A percentile compares a stretch with the other conserved stretches of the same genome.
Conservation (phyloP, 1,140 invertebrate genomes). For the Drosophila tristis region DNA sequence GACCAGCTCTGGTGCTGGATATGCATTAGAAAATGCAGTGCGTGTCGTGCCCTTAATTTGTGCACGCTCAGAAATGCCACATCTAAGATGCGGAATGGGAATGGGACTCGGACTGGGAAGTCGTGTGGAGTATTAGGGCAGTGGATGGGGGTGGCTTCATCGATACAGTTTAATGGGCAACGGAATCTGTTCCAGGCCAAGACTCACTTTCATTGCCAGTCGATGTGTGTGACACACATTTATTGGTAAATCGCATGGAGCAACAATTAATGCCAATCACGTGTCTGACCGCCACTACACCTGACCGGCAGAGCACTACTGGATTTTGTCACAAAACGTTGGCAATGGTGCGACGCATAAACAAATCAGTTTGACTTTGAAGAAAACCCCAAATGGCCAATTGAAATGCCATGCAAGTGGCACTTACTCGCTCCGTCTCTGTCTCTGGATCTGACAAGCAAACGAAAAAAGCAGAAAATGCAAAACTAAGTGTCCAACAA, state of each 20-base stretch:
- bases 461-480: constrained; percentile 27
- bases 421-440: constrained; percentile 15
- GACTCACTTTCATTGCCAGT: constrained; percentile 71
- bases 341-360: constrained; percentile 41
- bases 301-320: constrained; percentile 52
- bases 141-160: too few relatives aligned
- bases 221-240: constrained; percentile 65
- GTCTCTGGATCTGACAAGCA: too few relatives aligned
- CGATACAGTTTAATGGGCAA: not conserved
- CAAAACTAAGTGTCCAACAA: constrained; percentile 48
- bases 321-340: constrained; percentile 76
- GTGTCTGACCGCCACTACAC: constrained; percentile 64
- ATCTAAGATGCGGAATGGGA: constrained; percentile 19
- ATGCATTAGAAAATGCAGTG: constrained; percentile 29
- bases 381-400: constrained; percentile 68
- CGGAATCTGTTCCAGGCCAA: constrained; percentile 22
- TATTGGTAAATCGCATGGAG: constrained; percentile 73
- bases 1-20: constrained; percentile 13
- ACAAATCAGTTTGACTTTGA: constrained; percentile 71
- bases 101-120: constrained; percentile 20
- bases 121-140: constrained; percentile 15
- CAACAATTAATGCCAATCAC: constrained; percentile 68
- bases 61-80: constrained; percentile 43
- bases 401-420: constrained; percentile 72
- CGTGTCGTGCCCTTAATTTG: constrained; percentile 66